Evolutionary conservation across 2,797 vertebrate species (phyloP).

Genomic region (Neosilurus hyrtlii): DNA sequence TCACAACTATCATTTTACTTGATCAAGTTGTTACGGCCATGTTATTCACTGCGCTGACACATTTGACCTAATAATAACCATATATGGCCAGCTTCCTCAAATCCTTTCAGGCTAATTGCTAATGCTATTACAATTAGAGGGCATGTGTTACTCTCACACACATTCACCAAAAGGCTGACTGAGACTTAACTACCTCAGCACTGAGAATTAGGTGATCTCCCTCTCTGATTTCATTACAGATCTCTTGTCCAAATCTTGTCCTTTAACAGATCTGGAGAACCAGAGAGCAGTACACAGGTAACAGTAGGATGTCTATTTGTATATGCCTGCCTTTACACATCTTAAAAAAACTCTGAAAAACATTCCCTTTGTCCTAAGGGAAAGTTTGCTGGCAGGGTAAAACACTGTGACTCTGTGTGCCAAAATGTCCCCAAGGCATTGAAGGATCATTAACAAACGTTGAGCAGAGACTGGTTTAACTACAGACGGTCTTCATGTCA

Average conservation of each 20-base stretch:
- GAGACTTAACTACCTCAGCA: slow-evolving; percentile 27
- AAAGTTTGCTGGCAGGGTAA: neutral
- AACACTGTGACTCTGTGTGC: neutral
- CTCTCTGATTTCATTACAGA: slow-evolving; percentile 14
- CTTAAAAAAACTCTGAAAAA: neutral
- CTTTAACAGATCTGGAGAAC: neutral
- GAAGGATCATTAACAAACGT: neutral
- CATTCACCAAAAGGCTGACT: slow-evolving; percentile 7
- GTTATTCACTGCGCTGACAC: neutral
- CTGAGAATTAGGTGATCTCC: slow-evolving; percentile 14
- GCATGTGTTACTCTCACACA: slow-evolving; percentile 25
- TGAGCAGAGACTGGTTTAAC: neutral
- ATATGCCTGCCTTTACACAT: neutral
- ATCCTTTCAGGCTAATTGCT: neutral
- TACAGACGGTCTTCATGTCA: neutral
- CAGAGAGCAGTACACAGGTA: neutral
- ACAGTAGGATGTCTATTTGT: neutral
- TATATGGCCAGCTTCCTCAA: slow-evolving; percentile 1
- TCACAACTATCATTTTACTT: neutral
- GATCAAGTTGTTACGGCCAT: neutral
- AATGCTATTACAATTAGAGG: slow-evolving; percentile 26
- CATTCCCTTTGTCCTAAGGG: neutral
- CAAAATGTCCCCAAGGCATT: neutral
- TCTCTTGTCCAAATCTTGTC: slow-evolving; percentile 11
- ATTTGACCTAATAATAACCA: neutral